Evolutionary conservation across 2,797 vertebrate genomes (phyloP), one percentile per base, ranked within the genome.

Genomic region (Paramormyrops hopkinsi): DNA sequence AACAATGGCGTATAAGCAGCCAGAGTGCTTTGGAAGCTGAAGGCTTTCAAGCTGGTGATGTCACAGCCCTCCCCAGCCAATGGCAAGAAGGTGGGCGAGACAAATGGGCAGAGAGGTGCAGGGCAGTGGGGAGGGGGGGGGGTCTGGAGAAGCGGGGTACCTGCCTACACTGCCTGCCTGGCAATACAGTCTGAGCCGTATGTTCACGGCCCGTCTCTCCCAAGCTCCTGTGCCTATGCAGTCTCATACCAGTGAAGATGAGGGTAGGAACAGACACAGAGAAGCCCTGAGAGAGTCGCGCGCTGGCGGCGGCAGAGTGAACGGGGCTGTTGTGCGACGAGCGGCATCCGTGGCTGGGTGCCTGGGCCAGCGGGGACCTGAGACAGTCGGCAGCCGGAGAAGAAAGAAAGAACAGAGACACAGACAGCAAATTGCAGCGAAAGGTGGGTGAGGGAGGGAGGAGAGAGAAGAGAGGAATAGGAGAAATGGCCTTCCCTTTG

Each of bases 201-300:
- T 94, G 93, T 93, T 93, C 93, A 92, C 92, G 93, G 95, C 94
- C 94, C 95, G 94, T 92, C 93, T 94, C 94, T 93, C 94, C 94
- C 95, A 95, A 95, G 93, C 96, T 96, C 93, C 93, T 95, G 94
- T 95, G 95, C 95, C 94, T 96, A 94, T 95, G 95, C 93, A 91
- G 95, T 95, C 95, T 96, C 98, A 95, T 99, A 99, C 98, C 98
- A 96, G 98, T 97, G 94, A 99, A 99, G 97, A 99, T 97, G 97
- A 99, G 98, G 94, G 99, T 99, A 96, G 99, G 98, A 95, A 99
- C 98, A 97, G 98, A 99, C 96, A 99, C 97, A 97, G 98, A 99
- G 97, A 99, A 98, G 97, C 97, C 98, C 98, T 99, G 98, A 96
- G 98, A 98, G 95, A 99, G 97, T 92, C 97, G 97, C 94, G 98